Conservation (phyloP, 2,797 vertebrate genomes). For the Chiroxiphia lanceolata region DNA sequence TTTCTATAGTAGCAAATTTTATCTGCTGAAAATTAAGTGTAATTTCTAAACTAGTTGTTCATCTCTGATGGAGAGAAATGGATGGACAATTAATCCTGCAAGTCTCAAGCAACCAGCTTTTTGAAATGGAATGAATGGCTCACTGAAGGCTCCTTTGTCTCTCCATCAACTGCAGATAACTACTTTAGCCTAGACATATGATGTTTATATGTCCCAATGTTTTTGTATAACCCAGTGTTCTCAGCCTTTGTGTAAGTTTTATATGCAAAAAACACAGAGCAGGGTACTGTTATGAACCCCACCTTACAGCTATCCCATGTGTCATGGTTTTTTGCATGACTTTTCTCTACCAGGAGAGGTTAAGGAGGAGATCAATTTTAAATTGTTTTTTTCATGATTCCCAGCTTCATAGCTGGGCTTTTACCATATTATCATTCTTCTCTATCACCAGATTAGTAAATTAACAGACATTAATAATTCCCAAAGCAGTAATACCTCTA, state of each 20-base stretch:
- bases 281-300: not conserved
- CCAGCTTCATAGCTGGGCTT: not conserved
- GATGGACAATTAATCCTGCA: not conserved
- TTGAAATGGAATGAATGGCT: not conserved
- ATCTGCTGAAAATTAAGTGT: not conserved
- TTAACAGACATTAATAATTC: not conserved
- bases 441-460: not conserved
- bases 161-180: not conserved
- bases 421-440: not conserved
- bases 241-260: not conserved
- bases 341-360: not conserved
- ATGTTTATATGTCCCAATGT: not conserved
- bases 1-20: not conserved
- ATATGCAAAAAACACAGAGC: not conserved
- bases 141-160: not conserved
- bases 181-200: not conserved
- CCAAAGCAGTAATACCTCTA: not conserved
- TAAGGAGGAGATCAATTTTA: not conserved
- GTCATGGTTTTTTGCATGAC: not conserved
- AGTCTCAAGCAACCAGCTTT: not conserved
- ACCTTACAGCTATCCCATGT: not conserved
- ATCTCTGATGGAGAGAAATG: not conserved
- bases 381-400: not conserved
- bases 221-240: not conserved
- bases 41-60: not conserved